Evolutionary conservation across 2,797 vertebrate species (phyloP).

Genomic region (Muscicapa comitata): DNA sequence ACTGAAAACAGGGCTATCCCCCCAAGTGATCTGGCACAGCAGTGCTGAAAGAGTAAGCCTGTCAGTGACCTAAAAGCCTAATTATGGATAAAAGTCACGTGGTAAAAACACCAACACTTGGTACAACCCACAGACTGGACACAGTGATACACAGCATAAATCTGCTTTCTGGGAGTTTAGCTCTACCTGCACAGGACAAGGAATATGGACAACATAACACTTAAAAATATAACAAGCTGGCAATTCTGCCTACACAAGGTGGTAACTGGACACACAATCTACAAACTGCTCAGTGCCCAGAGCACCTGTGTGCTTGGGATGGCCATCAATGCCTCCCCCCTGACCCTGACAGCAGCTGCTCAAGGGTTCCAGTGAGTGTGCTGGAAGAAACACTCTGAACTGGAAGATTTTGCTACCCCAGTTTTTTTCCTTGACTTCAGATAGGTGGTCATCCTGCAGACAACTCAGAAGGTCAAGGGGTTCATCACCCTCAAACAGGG

Average conservation of each 20-base stretch:
- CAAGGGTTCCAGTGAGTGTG: fast-evolving
- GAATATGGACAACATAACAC: fast-evolving
- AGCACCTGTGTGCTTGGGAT: not conserved
- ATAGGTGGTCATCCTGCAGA: not conserved
- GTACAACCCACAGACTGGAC: not conserved
- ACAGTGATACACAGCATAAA: fast-evolving
- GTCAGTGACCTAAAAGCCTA: not conserved
- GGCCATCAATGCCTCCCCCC: not conserved
- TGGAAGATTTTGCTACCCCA: not conserved
- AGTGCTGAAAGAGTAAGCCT: not conserved
- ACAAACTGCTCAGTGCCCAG: not conserved
- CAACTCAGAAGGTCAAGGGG: not conserved
- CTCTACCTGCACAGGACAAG: not conserved
- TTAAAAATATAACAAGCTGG: fast-evolving
- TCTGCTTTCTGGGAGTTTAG: not conserved
- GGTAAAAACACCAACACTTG: not conserved
- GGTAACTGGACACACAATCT: fast-evolving
- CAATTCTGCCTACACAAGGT: not conserved
- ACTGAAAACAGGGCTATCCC: not conserved
- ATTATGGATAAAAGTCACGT: not conserved
- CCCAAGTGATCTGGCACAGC: not conserved
- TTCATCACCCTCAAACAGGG: not conserved
- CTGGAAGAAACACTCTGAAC: fast-evolving
- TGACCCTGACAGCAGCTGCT: not conserved
- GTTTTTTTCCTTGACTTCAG: not conserved